Conservation (phyloP, 1,140 invertebrate genomes). For the Cecropterus lyciades region DNA sequence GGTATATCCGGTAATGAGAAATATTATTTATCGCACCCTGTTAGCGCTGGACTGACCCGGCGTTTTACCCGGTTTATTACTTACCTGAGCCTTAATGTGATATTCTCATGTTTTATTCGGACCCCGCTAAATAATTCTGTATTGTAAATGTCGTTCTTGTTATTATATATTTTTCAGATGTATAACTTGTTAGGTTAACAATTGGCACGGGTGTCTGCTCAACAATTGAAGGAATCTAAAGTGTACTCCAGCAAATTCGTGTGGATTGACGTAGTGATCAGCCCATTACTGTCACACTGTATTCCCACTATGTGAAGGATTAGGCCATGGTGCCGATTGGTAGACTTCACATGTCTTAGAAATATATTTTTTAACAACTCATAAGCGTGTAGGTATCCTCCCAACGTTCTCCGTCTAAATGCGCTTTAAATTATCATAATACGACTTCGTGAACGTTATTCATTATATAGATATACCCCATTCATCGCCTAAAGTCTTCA, state of each 20-base stretch:
- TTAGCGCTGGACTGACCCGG: slow-evolving; percentile 17
- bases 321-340: no score
- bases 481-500: slow-evolving; percentile 15
- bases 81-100: slow-evolving; percentile 12
- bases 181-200: no score
- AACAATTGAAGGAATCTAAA: no score
- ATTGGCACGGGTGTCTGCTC: no score
- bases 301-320: no score
- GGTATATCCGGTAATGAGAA: slow-evolving; percentile 48
- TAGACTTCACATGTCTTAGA: no score
- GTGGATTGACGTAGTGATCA: no score
- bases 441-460: background rate
- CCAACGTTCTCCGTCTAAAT: background rate
- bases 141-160: slow-evolving; percentile 10
- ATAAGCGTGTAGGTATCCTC: no score
- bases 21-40: slow-evolving; percentile 54
- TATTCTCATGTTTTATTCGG: slow-evolving; percentile 25
- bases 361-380: no score
- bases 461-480: slow-evolving; percentile 2
- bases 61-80: slow-evolving; percentile 26
- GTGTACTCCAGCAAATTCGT: no score
- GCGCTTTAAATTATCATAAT: background rate
- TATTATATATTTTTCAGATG: no score
- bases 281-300: no score
- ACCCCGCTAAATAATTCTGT: slow-evolving; percentile 13